Conservation (phyloP, 2,888 invertebrate species). For the Pecten maximus region DNA sequence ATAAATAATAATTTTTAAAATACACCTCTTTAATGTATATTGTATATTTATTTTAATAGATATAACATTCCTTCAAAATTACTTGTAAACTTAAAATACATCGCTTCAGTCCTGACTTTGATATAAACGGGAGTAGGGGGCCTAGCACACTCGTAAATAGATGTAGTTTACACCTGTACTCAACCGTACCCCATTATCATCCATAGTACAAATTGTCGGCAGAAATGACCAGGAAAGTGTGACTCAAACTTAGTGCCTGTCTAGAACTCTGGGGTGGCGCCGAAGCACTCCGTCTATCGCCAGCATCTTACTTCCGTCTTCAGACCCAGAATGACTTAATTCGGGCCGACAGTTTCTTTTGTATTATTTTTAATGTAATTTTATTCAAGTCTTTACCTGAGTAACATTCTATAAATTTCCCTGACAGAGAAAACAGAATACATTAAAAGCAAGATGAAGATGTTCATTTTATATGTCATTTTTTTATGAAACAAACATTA, state of each 20-base stretch:
- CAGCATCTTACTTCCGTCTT: background rate
- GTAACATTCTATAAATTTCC: slow-evolving; percentile 5
- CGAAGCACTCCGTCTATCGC: background rate
- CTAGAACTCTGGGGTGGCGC: background rate
- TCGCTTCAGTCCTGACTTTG: background rate
- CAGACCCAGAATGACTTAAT: background rate
- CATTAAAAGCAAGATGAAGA: background rate
- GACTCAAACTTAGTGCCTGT: background rate
- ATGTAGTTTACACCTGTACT: background rate
- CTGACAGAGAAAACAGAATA: background rate
- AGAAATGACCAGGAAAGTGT: background rate
- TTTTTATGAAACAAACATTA: slow-evolving; percentile 33
- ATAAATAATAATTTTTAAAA: no score
- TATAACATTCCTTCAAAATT: background rate
- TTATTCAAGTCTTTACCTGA: background rate
- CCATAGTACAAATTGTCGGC: background rate
- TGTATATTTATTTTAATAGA: background rate
- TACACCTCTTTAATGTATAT: background rate
- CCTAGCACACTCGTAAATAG: background rate
- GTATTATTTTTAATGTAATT: slow-evolving; percentile 28
- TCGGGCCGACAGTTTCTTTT: slow-evolving; percentile 20
- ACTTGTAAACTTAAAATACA: background rate
- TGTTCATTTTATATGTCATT: background rate
- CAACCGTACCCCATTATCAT: background rate
- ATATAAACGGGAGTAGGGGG: background rate